A percentile compares a stretch with the other conserved stretches of the same genome.
Conservation (phyloP, 2,113 vertebrate genomes). For the Anseranas semipalmata region DNA sequence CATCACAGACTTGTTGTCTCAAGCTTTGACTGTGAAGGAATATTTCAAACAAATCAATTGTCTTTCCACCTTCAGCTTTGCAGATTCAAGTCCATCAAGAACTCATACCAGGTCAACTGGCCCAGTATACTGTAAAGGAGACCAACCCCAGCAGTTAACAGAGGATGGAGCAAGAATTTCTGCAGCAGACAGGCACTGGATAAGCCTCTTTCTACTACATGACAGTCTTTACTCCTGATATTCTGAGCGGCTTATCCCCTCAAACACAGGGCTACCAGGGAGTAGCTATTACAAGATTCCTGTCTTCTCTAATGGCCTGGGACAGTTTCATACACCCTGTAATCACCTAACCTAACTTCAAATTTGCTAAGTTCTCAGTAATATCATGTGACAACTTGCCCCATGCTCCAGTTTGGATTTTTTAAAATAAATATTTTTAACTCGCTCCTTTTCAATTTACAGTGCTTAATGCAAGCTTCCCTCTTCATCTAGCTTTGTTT, state of each 20-base stretch:
- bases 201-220: not conserved
- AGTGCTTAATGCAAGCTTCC: not conserved
- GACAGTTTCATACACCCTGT: not conserved
- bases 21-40: not conserved
- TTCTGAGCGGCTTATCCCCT: not conserved
- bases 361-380: not conserved
- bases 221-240: not conserved
- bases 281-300: constrained; percentile 15
- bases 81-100: not conserved
- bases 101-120: not conserved
- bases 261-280: not conserved
- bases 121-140: not conserved
- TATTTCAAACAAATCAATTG: not conserved
- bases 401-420: not conserved
- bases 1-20: not conserved
- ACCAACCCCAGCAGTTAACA: not conserved
- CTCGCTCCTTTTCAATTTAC: not conserved
- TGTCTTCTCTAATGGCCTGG: not conserved
- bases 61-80: not conserved
- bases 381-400: not conserved
- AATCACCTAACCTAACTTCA: not conserved
- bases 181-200: not conserved
- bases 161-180: not conserved
- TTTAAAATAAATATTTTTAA: not conserved
- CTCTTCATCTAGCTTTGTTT: not conserved